These are phyloP conservation scores for Bryconaethiops microstoma DNA, from an alignment of 2,797 vertebrate species.

Conservation along the genomic window DNA sequence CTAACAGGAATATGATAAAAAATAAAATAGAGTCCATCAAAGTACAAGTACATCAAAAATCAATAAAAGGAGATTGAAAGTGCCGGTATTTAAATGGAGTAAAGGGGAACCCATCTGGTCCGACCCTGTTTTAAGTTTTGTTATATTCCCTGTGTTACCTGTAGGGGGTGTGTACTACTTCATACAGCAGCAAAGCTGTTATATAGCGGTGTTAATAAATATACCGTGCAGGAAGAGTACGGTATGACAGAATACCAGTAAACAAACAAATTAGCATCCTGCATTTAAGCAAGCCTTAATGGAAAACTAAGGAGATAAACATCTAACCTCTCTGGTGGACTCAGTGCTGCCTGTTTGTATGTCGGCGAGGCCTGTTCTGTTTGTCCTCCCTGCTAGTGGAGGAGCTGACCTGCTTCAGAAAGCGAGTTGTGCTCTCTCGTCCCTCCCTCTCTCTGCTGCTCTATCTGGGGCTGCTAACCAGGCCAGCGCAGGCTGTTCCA, in stretches of 20 bases:
- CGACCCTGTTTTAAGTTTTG: no score
- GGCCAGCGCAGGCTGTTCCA: conserved; percentile 69
- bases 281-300: background rate
- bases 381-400: conserved; percentile 3
- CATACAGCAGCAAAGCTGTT: no score
- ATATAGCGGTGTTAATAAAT: background rate
- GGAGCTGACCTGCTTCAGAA: conserved; percentile 44
- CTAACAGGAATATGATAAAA: no score
- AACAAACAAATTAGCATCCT: background rate
- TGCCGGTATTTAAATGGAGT: no score
- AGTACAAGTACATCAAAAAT: no score
- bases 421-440: background rate
- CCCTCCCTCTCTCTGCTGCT: conserved; percentile 53
- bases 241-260: background rate
- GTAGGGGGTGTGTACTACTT: no score
- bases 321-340: background rate
- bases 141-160: no score
- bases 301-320: background rate
- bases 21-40: no score
- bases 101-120: no score
- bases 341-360: background rate
- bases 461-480: conserved; percentile 78
- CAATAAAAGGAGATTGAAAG: no score
- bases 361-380: background rate
- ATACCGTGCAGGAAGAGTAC: background rate